phyloP scores from a whole-genome alignment of 2,113 vertebrate genomes.

The Myodes glareolus region DNA sequence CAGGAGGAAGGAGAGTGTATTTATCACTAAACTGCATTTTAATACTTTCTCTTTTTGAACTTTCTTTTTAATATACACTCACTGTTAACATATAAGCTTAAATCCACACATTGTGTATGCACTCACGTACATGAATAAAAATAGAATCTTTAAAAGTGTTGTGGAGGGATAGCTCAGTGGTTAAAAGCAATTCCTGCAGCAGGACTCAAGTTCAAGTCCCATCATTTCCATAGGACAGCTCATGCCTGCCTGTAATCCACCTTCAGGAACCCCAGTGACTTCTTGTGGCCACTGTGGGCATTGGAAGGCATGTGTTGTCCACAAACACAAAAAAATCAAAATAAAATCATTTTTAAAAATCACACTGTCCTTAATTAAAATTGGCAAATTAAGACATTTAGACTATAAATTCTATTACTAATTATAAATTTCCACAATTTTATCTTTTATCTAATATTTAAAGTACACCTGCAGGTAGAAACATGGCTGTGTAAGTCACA shows the following conservation, averaged over 20 bases:
- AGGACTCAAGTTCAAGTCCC: too few species aligned
- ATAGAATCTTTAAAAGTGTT: background rate
- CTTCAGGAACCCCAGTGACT: too few species aligned
- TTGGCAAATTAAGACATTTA: background rate
- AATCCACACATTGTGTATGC: background rate
- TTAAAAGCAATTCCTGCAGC: background rate
- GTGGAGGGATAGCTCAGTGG: too few species aligned
- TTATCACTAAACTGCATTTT: background rate
- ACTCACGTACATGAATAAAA: background rate
- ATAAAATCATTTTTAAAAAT: background rate
- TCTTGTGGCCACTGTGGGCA: background rate
- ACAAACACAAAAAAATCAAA: background rate
- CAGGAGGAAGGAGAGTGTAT: background rate
- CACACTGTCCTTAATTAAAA: background rate
- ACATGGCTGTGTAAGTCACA: background rate
- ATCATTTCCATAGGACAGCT: background rate
- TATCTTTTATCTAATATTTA: background rate
- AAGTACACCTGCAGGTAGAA: constrained; percentile 5
- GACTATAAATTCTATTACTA: background rate
- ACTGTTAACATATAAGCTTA: background rate
- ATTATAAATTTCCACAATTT: background rate
- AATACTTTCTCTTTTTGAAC: background rate
- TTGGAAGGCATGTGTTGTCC: background rate
- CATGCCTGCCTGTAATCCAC: too few species aligned
- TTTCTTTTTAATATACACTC: background rate